These are phyloP conservation scores for Serripes groenlandicus DNA, from an alignment of 2,888 invertebrate species.

Conservation along the genomic window DNA sequence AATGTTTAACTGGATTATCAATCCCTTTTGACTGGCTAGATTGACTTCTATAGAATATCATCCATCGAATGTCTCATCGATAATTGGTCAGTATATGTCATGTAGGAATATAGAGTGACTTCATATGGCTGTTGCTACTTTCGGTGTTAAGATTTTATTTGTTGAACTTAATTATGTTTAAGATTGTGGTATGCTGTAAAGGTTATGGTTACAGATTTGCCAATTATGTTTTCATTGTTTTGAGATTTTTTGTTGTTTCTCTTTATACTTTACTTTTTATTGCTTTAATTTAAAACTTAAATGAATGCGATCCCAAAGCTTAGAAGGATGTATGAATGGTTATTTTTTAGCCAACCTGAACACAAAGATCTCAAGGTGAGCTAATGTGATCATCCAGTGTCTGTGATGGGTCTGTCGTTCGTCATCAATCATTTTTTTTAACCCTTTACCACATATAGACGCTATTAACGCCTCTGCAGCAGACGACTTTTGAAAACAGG, in stretches of 20 bases:
- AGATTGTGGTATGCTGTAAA: slow-evolving; percentile 1
- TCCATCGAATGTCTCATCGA: not conserved
- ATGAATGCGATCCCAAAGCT: not conserved
- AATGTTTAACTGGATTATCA: too few species aligned
- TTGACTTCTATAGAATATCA: too few species aligned
- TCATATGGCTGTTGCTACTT: slow-evolving; percentile 14
- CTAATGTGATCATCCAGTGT: too few species aligned
- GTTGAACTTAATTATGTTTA: slow-evolving; percentile 21
- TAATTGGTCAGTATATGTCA: slow-evolving; percentile 13
- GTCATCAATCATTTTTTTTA: too few species aligned
- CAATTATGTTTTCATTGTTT: not conserved
- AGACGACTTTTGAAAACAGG: too few species aligned
- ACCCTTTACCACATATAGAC: too few species aligned
- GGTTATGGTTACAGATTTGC: not conserved
- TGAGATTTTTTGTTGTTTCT: slow-evolving; percentile 1
- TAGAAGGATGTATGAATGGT: not conserved
- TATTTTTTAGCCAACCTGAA: too few species aligned
- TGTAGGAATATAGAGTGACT: not conserved
- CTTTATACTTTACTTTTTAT: not conserved
- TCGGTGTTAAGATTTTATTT: not conserved
- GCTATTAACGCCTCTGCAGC: too few species aligned
- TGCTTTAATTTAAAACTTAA: not conserved
- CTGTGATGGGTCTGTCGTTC: too few species aligned
- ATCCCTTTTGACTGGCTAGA: too few species aligned
- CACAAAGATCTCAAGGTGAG: too few species aligned